Conservation (phyloP, 2,888 invertebrate species). For the Seladonia tumulorum region DNA sequence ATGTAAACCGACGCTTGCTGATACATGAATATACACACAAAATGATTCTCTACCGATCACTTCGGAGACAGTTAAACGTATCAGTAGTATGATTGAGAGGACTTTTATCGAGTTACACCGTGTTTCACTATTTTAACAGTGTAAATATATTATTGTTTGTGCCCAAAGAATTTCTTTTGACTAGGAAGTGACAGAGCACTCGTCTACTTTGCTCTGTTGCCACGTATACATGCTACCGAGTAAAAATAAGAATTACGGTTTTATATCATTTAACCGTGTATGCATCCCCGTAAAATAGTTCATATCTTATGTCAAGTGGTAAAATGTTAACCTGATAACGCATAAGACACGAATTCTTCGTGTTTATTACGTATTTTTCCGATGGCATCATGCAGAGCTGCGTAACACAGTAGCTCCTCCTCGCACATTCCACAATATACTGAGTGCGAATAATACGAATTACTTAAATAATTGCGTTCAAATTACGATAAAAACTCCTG, state of each 20-base stretch:
- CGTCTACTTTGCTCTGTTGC: constrained; percentile 81
- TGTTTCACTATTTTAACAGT: constrained; percentile 54
- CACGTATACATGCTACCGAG: constrained; percentile 78
- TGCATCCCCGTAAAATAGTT: constrained; percentile 41
- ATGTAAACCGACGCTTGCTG: constrained; percentile 66
- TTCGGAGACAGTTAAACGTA: constrained; percentile 34
- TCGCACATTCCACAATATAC: constrained; percentile 83
- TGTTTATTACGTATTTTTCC: constrained; percentile 71
- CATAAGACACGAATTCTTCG: constrained; percentile 67
- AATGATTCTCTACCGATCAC: constrained; percentile 30
- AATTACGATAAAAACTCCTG: constrained; percentile 41
- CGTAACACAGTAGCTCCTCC: constrained; percentile 84
- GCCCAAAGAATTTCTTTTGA: constrained; percentile 75
- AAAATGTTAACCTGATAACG: constrained; percentile 66
- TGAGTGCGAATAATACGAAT: constrained; percentile 74
- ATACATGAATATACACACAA: constrained; percentile 49
- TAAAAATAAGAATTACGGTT: constrained; percentile 75
- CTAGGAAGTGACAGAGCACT: constrained; percentile 82
- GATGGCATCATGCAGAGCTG: constrained; percentile 81
- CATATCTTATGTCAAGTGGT: constrained; percentile 68
- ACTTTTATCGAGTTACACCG: constrained; percentile 45
- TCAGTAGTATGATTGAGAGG: constrained; percentile 17
- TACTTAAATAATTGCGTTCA: constrained; percentile 74
- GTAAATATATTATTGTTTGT: constrained; percentile 70
- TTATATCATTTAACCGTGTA: constrained; percentile 61